Evolutionary conservation across 2,113 vertebrate species (phyloP).

Genomic region (Prionailurus bengalensis): DNA sequence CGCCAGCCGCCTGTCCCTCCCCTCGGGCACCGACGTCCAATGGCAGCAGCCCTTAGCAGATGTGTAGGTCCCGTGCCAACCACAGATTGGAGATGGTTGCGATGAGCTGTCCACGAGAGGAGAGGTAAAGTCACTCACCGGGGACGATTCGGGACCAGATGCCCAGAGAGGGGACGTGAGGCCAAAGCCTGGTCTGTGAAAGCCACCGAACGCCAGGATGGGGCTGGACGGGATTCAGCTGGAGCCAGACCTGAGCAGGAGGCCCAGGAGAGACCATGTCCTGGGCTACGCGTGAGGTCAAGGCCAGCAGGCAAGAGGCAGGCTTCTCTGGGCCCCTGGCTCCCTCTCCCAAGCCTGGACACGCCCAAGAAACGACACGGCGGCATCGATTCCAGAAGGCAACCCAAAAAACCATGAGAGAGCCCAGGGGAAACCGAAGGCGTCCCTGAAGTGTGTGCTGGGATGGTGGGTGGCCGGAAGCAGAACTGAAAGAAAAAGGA

Average conservation of each 20-base stretch:
- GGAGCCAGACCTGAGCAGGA: background rate
- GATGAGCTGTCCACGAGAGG: conserved; percentile 5
- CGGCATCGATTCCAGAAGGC: background rate
- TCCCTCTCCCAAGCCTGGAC: background rate
- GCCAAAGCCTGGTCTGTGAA: conserved; percentile 33
- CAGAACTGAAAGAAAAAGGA: conserved; percentile 15
- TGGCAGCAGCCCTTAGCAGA: background rate
- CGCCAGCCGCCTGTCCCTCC: background rate
- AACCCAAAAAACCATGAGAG: background rate
- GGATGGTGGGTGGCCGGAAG: background rate
- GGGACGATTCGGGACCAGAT: background rate
- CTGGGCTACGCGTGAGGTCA: background rate
- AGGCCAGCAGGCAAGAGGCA: background rate
- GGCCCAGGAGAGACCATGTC: background rate
- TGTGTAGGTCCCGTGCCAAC: background rate
- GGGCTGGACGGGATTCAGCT: background rate
- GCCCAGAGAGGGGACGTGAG: background rate
- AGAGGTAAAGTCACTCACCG: conserved; percentile 16
- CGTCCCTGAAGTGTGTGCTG: background rate
- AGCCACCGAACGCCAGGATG: background rate
- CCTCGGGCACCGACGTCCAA: background rate
- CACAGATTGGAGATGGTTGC: background rate
- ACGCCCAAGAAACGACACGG: background rate
- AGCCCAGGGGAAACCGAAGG: background rate
- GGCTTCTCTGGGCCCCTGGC: background rate